Conservation (phyloP, 2,113 vertebrate genomes). For the Sorex fumeus region DNA sequence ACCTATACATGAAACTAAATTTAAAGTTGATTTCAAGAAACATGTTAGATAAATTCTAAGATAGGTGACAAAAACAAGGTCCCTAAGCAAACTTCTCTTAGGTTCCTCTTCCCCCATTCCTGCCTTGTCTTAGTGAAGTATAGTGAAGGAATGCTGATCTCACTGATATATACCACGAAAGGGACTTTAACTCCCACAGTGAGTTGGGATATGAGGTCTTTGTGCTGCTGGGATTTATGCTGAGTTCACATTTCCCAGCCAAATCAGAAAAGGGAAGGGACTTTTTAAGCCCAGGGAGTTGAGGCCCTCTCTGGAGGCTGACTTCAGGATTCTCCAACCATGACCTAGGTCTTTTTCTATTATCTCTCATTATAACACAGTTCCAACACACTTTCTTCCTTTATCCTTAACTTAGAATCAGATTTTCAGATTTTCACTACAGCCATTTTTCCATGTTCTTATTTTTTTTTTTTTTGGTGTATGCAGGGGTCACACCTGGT, state of each 20-base stretch:
- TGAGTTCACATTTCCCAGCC: not conserved
- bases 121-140: not conserved
- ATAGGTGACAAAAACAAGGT: not conserved
- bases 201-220: not conserved
- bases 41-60: not conserved
- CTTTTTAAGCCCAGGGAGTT: not conserved
- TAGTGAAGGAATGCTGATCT: not conserved
- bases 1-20: not conserved
- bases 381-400: not conserved
- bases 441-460: not conserved
- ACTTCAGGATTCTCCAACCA: not conserved
- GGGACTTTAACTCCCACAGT: not conserved
- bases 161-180: fast-evolving
- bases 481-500: too few relatives aligned
- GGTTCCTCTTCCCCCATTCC: not conserved
- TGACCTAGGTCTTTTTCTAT: not conserved
- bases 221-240: not conserved
- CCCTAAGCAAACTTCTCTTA: not conserved
- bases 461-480: too few relatives aligned
- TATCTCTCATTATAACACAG: not conserved
- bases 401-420: not conserved
- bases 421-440: not conserved
- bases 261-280: not conserved
- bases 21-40: slow-evolving; percentile 6
- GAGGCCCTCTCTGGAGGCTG: not conserved